Conservation (phyloP, 2,888 invertebrate species). For the Dynastes tityus region DNA sequence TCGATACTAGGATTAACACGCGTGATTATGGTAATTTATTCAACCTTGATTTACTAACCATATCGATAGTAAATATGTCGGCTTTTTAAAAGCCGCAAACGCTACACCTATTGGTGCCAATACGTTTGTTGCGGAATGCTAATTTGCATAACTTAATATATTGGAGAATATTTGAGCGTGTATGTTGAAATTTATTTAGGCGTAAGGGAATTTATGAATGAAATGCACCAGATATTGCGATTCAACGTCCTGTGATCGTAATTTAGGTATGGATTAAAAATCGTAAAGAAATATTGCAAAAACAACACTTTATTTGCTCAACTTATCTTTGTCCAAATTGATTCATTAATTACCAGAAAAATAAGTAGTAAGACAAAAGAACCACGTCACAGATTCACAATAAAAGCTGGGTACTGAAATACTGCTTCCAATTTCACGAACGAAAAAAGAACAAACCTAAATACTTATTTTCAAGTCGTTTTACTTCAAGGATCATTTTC, state of each 20-base stretch:
- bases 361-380: too few relatives aligned
- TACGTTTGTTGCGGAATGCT: conserved; percentile 4
- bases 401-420: too few relatives aligned
- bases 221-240: neutral
- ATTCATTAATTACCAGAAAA: too few relatives aligned
- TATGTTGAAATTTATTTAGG: neutral
- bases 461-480: neutral
- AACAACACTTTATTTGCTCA: too few relatives aligned
- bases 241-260: too few relatives aligned
- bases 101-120: neutral
- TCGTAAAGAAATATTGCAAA: too few relatives aligned
- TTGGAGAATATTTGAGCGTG: neutral
- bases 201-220: neutral
- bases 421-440: too few relatives aligned
- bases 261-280: too few relatives aligned
- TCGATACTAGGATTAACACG: neutral
- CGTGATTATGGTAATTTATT: neutral
- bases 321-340: too few relatives aligned
- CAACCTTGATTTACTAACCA: conserved; percentile 1
- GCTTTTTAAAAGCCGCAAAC: conserved; percentile 2
- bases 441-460: too few relatives aligned
- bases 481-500: neutral
- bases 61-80: conserved; percentile 4
- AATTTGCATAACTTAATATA: conserved; percentile 20
- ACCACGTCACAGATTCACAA: too few relatives aligned